Percentiles rank a stretch among this genome's conserved stretches.
Conservation (phyloP, 2,113 vertebrate species). For the Eublepharis macularius region DNA sequence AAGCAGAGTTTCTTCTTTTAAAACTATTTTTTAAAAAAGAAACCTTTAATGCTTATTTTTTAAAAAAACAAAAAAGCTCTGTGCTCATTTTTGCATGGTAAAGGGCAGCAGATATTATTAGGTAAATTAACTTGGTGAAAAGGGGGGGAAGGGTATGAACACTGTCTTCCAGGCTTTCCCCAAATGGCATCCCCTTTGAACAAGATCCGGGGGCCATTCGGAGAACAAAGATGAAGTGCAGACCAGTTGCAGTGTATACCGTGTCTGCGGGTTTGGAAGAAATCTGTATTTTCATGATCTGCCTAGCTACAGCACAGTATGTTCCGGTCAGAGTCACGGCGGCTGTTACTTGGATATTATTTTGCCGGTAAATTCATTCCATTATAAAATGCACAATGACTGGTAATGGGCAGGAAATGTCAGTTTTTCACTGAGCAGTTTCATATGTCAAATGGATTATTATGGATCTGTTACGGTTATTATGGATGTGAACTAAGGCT, state of each 20-base stretch:
- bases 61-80: conserved; percentile 64
- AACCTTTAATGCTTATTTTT: conserved; percentile 72
- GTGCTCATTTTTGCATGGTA: conserved; percentile 69
- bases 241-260: conserved; percentile 42
- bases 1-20: conserved; percentile 78
- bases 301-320: conserved; percentile 46
- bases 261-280: conserved; percentile 51
- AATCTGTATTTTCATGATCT: neutral
- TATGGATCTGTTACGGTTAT: no score
- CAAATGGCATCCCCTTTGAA: conserved; percentile 52
- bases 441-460: conserved; percentile 46
- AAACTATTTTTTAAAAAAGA: conserved; percentile 75
- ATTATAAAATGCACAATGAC: conserved; percentile 23
- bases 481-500: conserved; percentile 40
- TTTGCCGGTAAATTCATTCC: conserved; percentile 50
- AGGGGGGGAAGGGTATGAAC: conserved; percentile 34
- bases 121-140: conserved; percentile 52
- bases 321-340: conserved; percentile 17
- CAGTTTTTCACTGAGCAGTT: conserved; percentile 61
- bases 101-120: conserved; percentile 68
- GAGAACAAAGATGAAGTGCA: conserved; percentile 24
- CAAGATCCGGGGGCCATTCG: conserved; percentile 37
- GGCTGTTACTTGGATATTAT: conserved; percentile 49
- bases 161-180: conserved; percentile 53
- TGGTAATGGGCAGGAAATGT: conserved; percentile 47